phyloP scores from a whole-genome alignment of 1,140 invertebrate genomes.

The Delia radicum region DNA sequence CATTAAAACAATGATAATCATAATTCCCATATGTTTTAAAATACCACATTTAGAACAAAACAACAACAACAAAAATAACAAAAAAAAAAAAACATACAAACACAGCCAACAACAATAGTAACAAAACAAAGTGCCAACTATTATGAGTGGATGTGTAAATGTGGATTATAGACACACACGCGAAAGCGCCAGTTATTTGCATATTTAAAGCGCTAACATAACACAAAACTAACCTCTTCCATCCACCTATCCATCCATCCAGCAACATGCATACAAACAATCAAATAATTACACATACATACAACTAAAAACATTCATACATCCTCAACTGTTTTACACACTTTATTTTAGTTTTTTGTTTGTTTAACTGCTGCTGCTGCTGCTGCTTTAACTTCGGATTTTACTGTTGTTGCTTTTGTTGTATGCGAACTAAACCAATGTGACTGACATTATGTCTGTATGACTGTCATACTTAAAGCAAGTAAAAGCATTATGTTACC shows the following conservation, averaged over 20 bases:
- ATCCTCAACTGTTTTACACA: not conserved
- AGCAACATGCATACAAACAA: no score
- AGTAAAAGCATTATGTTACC: not conserved
- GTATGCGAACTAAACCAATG: not conserved
- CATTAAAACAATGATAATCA: not conserved
- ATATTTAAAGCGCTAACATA: not conserved
- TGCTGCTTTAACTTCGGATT: no score
- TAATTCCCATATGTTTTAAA: not conserved
- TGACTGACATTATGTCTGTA: not conserved
- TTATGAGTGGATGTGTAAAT: not conserved
- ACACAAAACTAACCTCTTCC: not conserved
- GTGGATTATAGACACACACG: not conserved
- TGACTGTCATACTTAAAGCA: not conserved
- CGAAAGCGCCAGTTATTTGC: constrained; percentile 3
- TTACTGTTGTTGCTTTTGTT: no score
- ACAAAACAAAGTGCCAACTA: not conserved
- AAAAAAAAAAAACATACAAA: no score
- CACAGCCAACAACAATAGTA: not conserved
- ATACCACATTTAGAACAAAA: not conserved
- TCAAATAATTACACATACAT: not conserved
- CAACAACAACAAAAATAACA: not conserved
- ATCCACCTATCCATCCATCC: no score
- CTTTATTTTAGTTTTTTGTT: no score
- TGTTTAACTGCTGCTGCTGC: no score
- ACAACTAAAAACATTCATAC: not conserved